These are phyloP conservation scores for Mylabris phalerata DNA, from an alignment of 1,140 invertebrate species.

Conservation along the genomic window DNA sequence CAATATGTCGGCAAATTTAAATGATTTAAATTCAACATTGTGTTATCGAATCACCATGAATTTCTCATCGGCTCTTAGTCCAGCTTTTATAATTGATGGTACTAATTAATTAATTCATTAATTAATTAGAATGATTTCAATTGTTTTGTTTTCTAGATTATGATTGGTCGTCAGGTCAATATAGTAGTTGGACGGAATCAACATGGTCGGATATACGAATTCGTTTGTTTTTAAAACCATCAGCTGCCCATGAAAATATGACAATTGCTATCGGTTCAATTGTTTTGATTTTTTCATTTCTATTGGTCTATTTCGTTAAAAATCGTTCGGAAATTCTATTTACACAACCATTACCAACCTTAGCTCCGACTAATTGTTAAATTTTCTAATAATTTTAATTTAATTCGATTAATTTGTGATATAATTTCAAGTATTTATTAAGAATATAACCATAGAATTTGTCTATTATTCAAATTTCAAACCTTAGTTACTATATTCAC, in stretches of 20 bases:
- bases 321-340: slow-evolving; percentile 58
- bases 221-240: slow-evolving; percentile 75
- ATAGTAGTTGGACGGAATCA: slow-evolving; percentile 90
- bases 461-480: too few species aligned
- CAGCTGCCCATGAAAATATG: slow-evolving; percentile 57
- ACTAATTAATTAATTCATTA: slow-evolving; percentile 19
- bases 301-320: slow-evolving; percentile 64
- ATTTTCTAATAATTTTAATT: too few species aligned
- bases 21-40: slow-evolving; percentile 46
- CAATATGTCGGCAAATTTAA: slow-evolving; percentile 43
- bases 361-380: slow-evolving; percentile 10
- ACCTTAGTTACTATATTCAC: too few species aligned
- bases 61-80: slow-evolving; percentile 67
- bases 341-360: slow-evolving; percentile 18
- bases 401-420: too few species aligned
- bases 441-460: too few species aligned
- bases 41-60: slow-evolving; percentile 73
- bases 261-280: slow-evolving; percentile 58
- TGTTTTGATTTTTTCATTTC: slow-evolving; percentile 57
- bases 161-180: slow-evolving; percentile 68
- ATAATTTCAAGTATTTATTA: too few species aligned
- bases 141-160: slow-evolving; percentile 54
- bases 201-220: slow-evolving; percentile 69
- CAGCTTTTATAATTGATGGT: slow-evolving; percentile 70
- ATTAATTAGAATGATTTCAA: slow-evolving; percentile 10